Evolutionary conservation across 2,888 invertebrate species (phyloP).

Genomic region (Masnerella sp.): DNA sequence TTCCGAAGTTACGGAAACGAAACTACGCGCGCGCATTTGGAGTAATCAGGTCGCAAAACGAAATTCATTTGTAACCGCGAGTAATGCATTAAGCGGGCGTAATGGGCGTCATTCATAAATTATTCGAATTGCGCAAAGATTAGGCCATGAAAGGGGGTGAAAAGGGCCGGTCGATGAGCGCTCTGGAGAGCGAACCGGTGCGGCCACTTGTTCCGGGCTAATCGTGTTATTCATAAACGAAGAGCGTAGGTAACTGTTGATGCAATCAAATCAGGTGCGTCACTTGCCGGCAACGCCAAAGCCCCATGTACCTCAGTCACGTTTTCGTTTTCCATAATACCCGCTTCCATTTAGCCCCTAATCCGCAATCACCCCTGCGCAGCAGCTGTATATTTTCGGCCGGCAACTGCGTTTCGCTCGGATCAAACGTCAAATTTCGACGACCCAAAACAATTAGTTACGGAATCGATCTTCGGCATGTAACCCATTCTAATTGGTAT

Average conservation of each 20-base stretch:
- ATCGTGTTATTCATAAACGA: conserved; percentile 38
- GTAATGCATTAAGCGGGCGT: conserved; percentile 20
- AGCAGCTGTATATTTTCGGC: conserved; percentile 8
- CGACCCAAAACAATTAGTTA: no score
- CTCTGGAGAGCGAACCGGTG: conserved; percentile 7
- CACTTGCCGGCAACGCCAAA: conserved; percentile 26
- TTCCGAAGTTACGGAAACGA: background rate
- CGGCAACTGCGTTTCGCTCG: conserved; percentile 3
- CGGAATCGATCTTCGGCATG: no score
- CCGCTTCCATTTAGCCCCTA: conserved; percentile 31
- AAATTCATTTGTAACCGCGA: conserved; percentile 22
- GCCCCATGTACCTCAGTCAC: conserved; percentile 33
- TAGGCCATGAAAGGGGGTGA: conserved; percentile 20
- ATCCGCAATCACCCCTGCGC: conserved; percentile 37
- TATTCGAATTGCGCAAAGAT: conserved; percentile 32
- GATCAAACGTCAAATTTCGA: conserved; percentile 25
- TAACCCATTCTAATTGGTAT: no score
- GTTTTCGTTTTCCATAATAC: conserved; percentile 51
- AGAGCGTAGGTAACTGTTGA: conserved; percentile 35
- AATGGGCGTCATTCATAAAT: conserved; percentile 24
- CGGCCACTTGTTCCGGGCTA: conserved; percentile 16
- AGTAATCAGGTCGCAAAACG: conserved; percentile 9
- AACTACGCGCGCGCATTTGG: conserved; percentile 2
- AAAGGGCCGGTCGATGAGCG: conserved; percentile 10
- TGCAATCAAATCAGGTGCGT: conserved; percentile 43